These are phyloP conservation scores for Brachionus sp. DNA, from an alignment of 1,140 invertebrate species.

Conservation along the genomic window DNA sequence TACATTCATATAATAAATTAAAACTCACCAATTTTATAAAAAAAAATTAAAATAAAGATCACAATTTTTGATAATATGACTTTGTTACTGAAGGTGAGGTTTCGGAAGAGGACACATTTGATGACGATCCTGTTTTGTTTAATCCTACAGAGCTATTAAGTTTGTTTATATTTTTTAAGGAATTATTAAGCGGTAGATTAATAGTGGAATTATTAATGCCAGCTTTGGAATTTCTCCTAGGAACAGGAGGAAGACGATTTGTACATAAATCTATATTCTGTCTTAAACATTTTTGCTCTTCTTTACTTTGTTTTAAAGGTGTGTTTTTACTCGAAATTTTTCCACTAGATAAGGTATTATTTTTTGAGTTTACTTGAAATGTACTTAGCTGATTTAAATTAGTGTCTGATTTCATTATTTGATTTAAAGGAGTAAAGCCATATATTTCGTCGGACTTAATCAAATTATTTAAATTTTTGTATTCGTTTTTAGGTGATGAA, in stretches of 20 bases:
- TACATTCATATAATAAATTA: neutral
- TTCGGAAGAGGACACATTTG: neutral
- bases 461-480: neutral
- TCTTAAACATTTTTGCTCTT: neutral
- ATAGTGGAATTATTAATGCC: slow-evolving; percentile 5
- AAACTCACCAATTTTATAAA: neutral
- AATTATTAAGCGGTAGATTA: neutral
- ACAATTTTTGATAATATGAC: neutral
- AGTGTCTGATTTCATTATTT: slow-evolving; percentile 1
- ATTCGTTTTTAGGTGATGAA: neutral
- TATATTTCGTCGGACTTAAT: slow-evolving; percentile 20
- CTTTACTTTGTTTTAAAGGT: neutral
- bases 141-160: neutral
- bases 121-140: neutral
- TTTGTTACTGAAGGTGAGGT: neutral
- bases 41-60: neutral
- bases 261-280: neutral
- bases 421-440: slow-evolving; percentile 12
- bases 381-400: slow-evolving; percentile 17
- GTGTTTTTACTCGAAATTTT: neutral
- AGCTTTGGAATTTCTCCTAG: slow-evolving; percentile 2
- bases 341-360: neutral
- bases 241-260: neutral
- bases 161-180: neutral
- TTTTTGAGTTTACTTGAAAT: neutral